Evolutionary conservation across 2,888 invertebrate genomes (phyloP), one percentile per base, ranked within the genome.

Genomic region (Tinea trinotella): DNA sequence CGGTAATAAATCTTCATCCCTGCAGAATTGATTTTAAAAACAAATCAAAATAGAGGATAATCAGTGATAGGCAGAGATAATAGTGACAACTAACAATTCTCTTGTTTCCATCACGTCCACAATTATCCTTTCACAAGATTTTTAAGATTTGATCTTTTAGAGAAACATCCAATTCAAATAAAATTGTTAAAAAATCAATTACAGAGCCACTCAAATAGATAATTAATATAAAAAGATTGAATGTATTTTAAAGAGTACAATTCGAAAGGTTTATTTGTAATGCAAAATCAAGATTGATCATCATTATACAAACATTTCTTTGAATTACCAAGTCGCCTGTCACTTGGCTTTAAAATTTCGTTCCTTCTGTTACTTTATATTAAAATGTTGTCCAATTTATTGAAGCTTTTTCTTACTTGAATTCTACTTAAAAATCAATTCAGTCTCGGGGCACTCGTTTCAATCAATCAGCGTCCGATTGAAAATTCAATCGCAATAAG

Each of bases 401-500:
- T 70, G 70, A 72, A 74, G 74, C 68, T 74, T 73, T 76, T 74
- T 74, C 68, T 68, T 64, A 58, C 68, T 71, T 72, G 68, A 64
- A 71, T 68, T 72, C 76, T 75, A 73, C 75, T 82, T 79, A 76
- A 75, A 74, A 76, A 74, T 75, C 82, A 75, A 77, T 77, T 70
- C 71, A 60, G 70, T 64, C 68, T 62, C 64, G 62, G 58, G 65
- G 68, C 67, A 68, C 67, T 71, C 76, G 72, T 72, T 78, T 73
- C 79, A 75, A 83, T 84, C 82, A 83, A 82, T 83, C 81, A 76
- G 68, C 68, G 73, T 70, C 68, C 73, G 67, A 76, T 81, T 81
- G 79, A 77, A 77, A 76, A 74, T 81, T 81, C 79, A 76, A 73
- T 80, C 68, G 68, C 66, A 76, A 75, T 74, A 77, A 71, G 70